Base-by-base conservation (phyloP, 1,140 invertebrate genomes). In the Lithobius niger region DNA sequence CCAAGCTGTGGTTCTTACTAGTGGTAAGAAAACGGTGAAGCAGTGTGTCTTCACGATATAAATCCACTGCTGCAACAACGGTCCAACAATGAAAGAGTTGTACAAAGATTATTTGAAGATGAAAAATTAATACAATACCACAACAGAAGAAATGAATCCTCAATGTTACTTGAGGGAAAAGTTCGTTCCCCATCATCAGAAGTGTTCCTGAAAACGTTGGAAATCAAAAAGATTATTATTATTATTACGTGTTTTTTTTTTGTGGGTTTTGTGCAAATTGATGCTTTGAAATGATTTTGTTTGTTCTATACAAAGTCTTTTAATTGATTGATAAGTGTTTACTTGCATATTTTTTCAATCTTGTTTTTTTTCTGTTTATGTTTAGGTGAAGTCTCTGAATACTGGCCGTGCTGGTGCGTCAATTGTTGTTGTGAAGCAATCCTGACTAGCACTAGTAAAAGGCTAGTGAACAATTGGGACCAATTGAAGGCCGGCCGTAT, bases 341-440 rank as follows among this genome's bases (percentile, higher is more conserved):
- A n/a, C n/a, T n/a, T n/a, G n/a, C n/a, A n/a, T n/a, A n/a, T n/a
- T n/a, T n/a, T n/a, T n/a, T n/a, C n/a, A n/a, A n/a, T n/a, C n/a
- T n/a, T n/a, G n/a, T 16, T 18, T 44, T 27, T 51, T 57, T 64
- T 10, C 62, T 48, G 59, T 65, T 65, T 24, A 42, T 45, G 25
- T 63, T 27, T 65, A 81, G 78, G 74, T 88, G 56, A 76, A 86
- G 27, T 78, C 84, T 16, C 72, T 93, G 44, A 81, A 79, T 62
- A 82, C 81, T 26, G 86, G 86, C 36, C 76, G 88, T 58, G 88
- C 88, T 48, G 88, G 88, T 52, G 84, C 88, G 45, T 89, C 88
- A 66, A 82, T 91, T n/a, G 84, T 91, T 27, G 78, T 76, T 44
- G 65, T 76, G 15, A 67, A 66, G 55, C 49, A 57, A 22, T 28